Conservation (phyloP, 1,140 invertebrate species). For the Galendromus occidentalis region DNA sequence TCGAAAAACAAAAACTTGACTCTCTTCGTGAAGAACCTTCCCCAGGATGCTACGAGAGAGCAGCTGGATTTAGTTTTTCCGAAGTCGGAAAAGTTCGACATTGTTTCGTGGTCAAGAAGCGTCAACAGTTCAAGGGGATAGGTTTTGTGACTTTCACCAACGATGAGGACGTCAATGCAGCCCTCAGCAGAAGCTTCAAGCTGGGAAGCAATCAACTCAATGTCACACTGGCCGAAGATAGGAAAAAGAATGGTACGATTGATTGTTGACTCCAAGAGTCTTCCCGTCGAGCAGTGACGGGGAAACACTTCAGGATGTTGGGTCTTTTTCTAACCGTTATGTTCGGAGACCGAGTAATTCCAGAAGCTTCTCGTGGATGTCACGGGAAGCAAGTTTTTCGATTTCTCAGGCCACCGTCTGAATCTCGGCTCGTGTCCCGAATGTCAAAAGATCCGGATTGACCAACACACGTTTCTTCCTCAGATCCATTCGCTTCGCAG, state of each 20-base stretch:
- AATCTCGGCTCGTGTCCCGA: too few relatives aligned
- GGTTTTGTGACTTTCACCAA: neutral
- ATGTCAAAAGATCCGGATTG: too few relatives aligned
- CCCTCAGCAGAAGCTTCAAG: slow-evolving; percentile 5
- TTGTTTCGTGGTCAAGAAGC: neutral
- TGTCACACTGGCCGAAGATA: neutral
- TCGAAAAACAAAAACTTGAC: neutral
- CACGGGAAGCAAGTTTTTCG: too few relatives aligned
- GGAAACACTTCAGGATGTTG: too few relatives aligned
- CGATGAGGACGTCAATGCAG: neutral
- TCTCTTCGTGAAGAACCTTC: neutral
- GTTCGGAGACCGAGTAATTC: too few relatives aligned
- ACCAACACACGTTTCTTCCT: too few relatives aligned
- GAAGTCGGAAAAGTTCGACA: neutral
- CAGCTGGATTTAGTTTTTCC: neutral
- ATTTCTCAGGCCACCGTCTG: too few relatives aligned
- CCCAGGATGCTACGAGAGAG: neutral
- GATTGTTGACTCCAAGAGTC: too few relatives aligned
- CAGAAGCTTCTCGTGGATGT: too few relatives aligned
- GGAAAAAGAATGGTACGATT: neutral
- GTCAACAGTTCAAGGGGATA: neutral
- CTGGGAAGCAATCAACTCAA: neutral
- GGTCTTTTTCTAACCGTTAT: too few relatives aligned
- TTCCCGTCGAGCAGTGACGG: too few relatives aligned
- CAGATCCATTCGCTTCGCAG: too few relatives aligned